These are phyloP conservation scores for Chaetops frenatus DNA, from an alignment of 2,113 vertebrate genomes.

Conservation along the genomic window DNA sequence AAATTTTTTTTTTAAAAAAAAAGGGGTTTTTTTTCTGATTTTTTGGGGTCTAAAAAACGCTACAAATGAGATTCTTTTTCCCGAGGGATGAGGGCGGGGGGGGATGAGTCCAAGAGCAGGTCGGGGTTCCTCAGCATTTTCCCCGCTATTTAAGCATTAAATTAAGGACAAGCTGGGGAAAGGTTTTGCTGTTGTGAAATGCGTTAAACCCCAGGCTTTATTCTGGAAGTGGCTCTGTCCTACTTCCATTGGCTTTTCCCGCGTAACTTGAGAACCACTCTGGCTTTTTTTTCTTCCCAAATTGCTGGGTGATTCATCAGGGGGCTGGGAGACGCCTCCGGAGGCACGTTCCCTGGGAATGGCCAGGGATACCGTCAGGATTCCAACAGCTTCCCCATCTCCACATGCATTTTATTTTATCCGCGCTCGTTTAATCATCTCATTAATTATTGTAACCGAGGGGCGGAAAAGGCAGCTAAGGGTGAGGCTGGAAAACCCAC, in stretches of 20 bases:
- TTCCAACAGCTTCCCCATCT: neutral
- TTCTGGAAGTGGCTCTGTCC: neutral
- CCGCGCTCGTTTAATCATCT: neutral
- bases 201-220: neutral
- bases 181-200: slow-evolving; percentile 49
- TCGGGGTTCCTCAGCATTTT: neutral
- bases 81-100: neutral
- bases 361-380: neutral
- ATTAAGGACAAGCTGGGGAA: slow-evolving; percentile 21
- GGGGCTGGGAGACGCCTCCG: neutral
- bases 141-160: neutral
- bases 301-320: neutral
- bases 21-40: neutral
- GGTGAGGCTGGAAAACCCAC: neutral
- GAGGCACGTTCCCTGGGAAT: neutral
- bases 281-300: neutral
- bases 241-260: neutral
- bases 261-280: slow-evolving; percentile 13
- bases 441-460: neutral
- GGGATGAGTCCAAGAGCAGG: neutral
- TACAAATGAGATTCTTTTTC: neutral
- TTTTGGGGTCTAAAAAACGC: neutral
- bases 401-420: neutral
- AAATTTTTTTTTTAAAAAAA: neutral
- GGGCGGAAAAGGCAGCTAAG: neutral